phyloP scores from a whole-genome alignment of 92 coral and sea anemone genomes.

The Metridium senile region DNA sequence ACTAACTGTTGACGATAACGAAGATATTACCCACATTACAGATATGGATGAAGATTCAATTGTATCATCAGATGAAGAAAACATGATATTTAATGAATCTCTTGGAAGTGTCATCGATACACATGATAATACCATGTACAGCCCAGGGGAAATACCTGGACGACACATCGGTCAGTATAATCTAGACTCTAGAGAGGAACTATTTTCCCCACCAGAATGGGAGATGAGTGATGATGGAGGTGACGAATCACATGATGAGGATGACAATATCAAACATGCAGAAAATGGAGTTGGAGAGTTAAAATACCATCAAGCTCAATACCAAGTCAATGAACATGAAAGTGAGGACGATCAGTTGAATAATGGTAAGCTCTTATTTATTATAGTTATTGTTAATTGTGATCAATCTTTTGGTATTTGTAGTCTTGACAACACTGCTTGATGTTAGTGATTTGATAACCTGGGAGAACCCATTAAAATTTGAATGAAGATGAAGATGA shows the following conservation, averaged over 20 bases:
- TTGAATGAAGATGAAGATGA: no score
- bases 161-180: slow-evolving; percentile 7
- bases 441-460: no score
- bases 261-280: not conserved
- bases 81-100: not conserved
- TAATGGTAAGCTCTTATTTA: not conserved
- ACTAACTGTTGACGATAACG: not conserved
- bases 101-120: slow-evolving; percentile 4
- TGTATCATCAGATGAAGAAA: slow-evolving; percentile 12
- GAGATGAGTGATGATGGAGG: not conserved
- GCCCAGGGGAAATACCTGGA: slow-evolving; percentile 33
- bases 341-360: not conserved
- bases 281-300: not conserved
- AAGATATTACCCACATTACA: not conserved
- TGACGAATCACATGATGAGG: not conserved
- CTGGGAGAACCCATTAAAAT: no score
- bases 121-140: slow-evolving; percentile 3
- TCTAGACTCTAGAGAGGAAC: slow-evolving; percentile 29
- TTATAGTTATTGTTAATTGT: not conserved
- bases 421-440: not conserved
- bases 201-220: slow-evolving; percentile 13
- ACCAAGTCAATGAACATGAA: not conserved
- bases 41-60: slow-evolving; percentile 9
- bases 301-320: not conserved
- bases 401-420: not conserved